A percentile compares a stretch with the other conserved stretches of the same genome.
phyloP scores from a whole-genome alignment of 37 sponge, comb jelly and placozoan species.

The Diacarnus erythraeanus region DNA sequence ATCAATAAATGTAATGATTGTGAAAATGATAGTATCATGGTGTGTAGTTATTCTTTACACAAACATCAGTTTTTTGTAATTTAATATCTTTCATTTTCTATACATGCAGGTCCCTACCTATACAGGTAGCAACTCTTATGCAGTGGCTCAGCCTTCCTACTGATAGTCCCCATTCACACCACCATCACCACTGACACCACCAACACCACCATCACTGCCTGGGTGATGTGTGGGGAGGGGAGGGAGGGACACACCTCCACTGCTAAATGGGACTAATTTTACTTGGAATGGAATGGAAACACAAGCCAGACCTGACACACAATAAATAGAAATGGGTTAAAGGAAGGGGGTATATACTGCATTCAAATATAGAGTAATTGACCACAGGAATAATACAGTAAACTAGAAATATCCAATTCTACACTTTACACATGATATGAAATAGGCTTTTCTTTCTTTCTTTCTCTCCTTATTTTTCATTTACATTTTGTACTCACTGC shows the following conservation, averaged over 20 bases:
- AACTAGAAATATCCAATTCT: not conserved
- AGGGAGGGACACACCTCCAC: not conserved
- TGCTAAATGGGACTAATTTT: not conserved
- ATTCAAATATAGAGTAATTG: not conserved
- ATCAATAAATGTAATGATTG: no score
- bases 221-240: not conserved
- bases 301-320: not conserved
- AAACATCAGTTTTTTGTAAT: no score
- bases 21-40: no score
- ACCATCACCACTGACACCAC: not conserved
- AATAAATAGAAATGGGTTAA: not conserved
- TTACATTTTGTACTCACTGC: not conserved
- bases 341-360: not conserved
- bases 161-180: not conserved
- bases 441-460: slow-evolving; percentile 1
- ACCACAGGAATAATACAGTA: not conserved
- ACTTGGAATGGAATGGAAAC: not conserved
- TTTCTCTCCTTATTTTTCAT: not conserved
- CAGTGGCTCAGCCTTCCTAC: slow-evolving; percentile 41
- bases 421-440: slow-evolving; percentile 1
- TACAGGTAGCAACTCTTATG: slow-evolving; percentile 39
- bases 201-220: not conserved
- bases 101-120: slow-evolving; percentile 31
- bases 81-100: not conserved
- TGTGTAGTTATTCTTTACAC: no score